Evolutionary conservation across 2,888 invertebrate genomes (phyloP), one percentile per base, ranked within the genome.

Genomic region (Ennomos fuscantarius): DNA sequence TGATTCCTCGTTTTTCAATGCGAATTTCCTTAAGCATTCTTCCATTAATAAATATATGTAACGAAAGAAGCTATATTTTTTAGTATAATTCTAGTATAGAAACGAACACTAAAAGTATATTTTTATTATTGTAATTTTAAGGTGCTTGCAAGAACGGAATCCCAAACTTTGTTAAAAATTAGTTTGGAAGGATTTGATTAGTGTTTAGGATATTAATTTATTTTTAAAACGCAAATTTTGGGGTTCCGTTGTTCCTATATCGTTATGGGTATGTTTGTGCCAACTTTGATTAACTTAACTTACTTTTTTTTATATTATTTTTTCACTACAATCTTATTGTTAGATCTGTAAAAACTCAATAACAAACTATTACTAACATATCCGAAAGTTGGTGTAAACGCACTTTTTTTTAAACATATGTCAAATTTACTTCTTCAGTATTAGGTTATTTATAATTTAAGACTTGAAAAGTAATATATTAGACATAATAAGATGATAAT

Each of bases 361-460:
- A 10, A 8, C 8, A n/a, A 52, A 45, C 12, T 44, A n/a, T 62
- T 11, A 3, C 24, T 24, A 32, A 58, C 88, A 89, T 89, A 89
- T 89, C 87, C 73, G 69, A 63, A 74, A 78, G 84, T 86, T 86
- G 83, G 84, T 84, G 81, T 81, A 72, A 78, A 79, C 78, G 75
- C n/a, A n/a, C n/a, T 79, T 69, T 69, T 69, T 63, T 73, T 65
- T 50, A 62, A 77, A n/a, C n/a, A n/a, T n/a, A n/a, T 78, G 79
- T 85, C 79, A 74, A 67, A 65, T 76, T 85, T 84, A 82, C 83
- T 89, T 85, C 87, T 87, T 87, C 89, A 89, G 89, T 89, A 89
- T 89, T 91, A 88, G 84, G 82, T 84, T 84, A 80, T 69, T 55
- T 66, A 67, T 66, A 80, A 82, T 85, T 83, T 87, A 87, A 87